Evolutionary conservation across 2,888 invertebrate genomes (phyloP), one percentile per base, ranked within the genome.

Genomic region (Panzeria rudis): DNA sequence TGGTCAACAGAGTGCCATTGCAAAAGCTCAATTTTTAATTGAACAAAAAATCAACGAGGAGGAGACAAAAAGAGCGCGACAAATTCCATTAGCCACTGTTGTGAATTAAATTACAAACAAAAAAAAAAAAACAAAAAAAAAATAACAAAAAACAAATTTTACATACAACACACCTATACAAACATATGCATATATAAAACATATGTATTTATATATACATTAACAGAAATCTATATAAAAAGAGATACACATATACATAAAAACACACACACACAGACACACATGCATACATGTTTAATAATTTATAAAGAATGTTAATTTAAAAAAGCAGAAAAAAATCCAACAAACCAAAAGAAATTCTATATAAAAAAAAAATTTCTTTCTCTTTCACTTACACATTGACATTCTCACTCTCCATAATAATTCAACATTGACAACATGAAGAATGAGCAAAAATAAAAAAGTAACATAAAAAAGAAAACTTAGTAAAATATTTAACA

Each of bases 31-130:
- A 93, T 97, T 95, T 94, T 95, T 98, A 94, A 98, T 98, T 94
- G 97, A 98, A 94, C 98, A 98, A 94, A 97, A 97, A 94, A 97
- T 98, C 93, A 96, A 95, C 93, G 98, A 98, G 94, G 98, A 98
- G 94, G 98, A 98, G 94, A 94, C 96, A 89, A 98, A 98, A 94
- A 95, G 98, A 93, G 97, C 97, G 91, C 95, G 97, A 92, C 97
- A 98, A 94, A 97, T 95, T 94, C 96, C 93, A 93, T 94, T 95
- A 92, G 94, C 93, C 91, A 92, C 92, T 90, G 92, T 92, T 91
- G 92, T 92, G 89, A 92, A 92, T 90, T 92, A 92, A 88, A 20
- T 68, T 54, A 83, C 54, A 62, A 23, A 11, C 32, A 29, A 71
- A 76, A 68, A 38, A 62, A 86, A 87, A 64, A 35, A 56, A 44